A percentile compares a stretch with the other conserved stretches of the same genome.
These are phyloP conservation scores for Zelostemma sp. DNA, from an alignment of 1,140 invertebrate genomes.

Conservation along the genomic window DNA sequence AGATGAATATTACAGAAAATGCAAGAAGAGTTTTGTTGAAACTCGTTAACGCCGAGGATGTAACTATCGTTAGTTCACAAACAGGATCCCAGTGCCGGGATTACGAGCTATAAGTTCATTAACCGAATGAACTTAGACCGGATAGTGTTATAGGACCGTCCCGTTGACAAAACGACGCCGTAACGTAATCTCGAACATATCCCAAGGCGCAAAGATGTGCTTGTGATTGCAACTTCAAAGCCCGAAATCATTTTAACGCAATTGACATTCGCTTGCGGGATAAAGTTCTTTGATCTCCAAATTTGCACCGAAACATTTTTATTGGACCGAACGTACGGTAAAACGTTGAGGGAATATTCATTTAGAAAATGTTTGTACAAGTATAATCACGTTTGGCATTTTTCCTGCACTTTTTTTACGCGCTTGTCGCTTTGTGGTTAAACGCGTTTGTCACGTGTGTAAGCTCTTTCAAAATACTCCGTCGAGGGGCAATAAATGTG, in stretches of 20 bases:
- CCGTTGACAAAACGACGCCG: constrained; percentile 37
- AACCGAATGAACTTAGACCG: constrained; percentile 37
- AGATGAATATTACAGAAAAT: no score
- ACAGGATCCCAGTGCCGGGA: constrained; percentile 15
- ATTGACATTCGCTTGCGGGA: not conserved
- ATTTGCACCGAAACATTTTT: not conserved
- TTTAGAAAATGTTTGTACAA: no score
- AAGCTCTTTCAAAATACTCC: no score
- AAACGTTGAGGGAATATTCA: not conserved
- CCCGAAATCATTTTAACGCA: constrained; percentile 7
- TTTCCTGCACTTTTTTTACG: not conserved
- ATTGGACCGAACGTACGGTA: not conserved
- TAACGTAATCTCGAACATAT: constrained; percentile 38
- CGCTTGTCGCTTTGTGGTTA: no score
- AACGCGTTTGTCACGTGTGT: not conserved
- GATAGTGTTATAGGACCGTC: constrained; percentile 32
- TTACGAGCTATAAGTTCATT: constrained; percentile 39
- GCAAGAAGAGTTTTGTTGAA: constrained; percentile 32
- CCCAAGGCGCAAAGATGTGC: constrained; percentile 17
- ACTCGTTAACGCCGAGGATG: constrained; percentile 29
- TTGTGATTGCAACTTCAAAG: constrained; percentile 1
- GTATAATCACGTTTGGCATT: not conserved
- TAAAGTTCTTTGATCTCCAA: not conserved
- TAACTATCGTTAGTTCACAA: constrained; percentile 11
- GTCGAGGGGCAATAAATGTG: no score